A percentile compares a stretch with the other conserved stretches of the same genome.
phyloP scores from a whole-genome alignment of 2,113 vertebrate genomes.

The Lamprotornis superbus region DNA sequence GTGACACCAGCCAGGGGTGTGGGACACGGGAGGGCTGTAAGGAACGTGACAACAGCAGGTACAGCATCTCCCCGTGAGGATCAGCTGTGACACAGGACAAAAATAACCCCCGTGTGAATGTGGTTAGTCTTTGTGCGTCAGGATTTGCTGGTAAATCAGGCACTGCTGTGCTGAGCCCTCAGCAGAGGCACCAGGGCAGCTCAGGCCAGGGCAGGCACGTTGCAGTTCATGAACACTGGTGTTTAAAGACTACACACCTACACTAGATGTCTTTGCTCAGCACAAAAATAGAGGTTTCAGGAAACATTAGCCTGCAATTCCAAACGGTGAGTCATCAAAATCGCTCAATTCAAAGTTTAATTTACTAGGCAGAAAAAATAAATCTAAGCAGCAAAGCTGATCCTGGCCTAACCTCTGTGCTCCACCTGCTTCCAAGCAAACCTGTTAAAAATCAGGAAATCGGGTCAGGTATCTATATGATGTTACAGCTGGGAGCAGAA shows the following conservation, averaged over 20 bases:
- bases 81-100: background rate
- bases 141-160: background rate
- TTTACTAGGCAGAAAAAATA: background rate
- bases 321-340: background rate
- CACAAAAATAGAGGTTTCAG: background rate
- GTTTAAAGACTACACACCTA: background rate
- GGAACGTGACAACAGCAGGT: background rate
- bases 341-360: background rate
- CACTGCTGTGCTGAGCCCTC: accelerated
- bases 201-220: background rate
- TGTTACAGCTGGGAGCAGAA: background rate
- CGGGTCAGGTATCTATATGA: background rate
- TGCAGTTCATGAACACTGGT: background rate
- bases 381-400: background rate
- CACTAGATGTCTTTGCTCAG: background rate
- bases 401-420: background rate
- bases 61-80: background rate
- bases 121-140: background rate
- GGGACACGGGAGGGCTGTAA: background rate
- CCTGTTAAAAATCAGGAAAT: background rate
- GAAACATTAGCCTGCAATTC: background rate
- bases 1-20: background rate
- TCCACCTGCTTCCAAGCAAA: background rate
- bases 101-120: background rate
- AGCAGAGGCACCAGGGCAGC: background rate